Base-by-base conservation (phyloP, 2,888 invertebrate species). In the Apotomis betuletana region DNA sequence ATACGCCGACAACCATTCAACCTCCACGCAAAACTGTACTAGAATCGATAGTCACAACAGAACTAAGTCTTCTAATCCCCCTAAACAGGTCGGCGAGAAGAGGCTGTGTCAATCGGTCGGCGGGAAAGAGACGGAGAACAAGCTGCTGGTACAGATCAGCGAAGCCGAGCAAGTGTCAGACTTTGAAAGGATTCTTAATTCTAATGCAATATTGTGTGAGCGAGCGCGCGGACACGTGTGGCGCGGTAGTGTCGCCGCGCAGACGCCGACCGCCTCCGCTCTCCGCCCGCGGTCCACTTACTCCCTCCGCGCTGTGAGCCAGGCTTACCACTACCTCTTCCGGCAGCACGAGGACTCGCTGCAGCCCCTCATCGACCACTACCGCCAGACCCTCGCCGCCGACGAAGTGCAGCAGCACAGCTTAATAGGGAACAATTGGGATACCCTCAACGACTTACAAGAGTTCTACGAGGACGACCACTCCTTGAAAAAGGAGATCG, bases 121-220 rank as follows among this genome's bases (percentile, higher is more conserved):
- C 80, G 89, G 87, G 83, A 92, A 86, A 85, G 93, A 89, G 87
- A 94, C 93, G 80, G 89, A 92, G 85, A 94, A 93, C 87, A 90
- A 88, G 82, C 84, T 93, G 85, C 84, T 95, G 85, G 85, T 90
- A 84, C 91, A 94, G 87, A 94, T 95, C 87, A 91, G 93, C 77
- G 94, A 94, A 94, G 94, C 95, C 94, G 88, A 93, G 78, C 90
- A 94, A 94, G 93, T 94, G 85, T 88, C 89, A 51, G 94, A 95
- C 90, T 94, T 95, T 92, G 93, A 94, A 90, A 94, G 94, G 94
- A 94, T 95, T 94, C 94, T 95, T 85, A 91, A 90, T 87, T 91
- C 91, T 91, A 93, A 93, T 92, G 91, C 93, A 87, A 91, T 92
- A 90, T 90, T 88, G 90, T 88, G 87, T 80, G 90, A 90, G 82